Conservation (phyloP, 2,113 vertebrate genomes). For the Bufo gargarizans region DNA sequence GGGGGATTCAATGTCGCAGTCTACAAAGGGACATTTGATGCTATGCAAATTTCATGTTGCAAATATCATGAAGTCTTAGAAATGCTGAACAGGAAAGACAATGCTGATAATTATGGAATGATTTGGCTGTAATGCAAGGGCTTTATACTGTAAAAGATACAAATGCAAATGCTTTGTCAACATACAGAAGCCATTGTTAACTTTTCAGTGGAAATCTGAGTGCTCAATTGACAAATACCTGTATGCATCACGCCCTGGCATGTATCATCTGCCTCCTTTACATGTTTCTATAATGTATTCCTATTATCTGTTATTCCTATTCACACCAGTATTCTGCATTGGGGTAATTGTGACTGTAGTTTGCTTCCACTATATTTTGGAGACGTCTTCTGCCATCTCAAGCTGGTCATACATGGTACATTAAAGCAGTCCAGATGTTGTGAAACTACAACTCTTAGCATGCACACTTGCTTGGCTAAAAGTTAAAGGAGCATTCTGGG, state of each 20-base stretch:
- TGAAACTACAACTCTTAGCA: too few species aligned
- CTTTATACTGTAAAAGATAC: background rate
- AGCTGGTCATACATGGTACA: too few species aligned
- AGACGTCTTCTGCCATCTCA: too few species aligned
- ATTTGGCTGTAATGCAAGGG: background rate
- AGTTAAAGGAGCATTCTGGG: too few species aligned
- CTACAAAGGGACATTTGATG: background rate
- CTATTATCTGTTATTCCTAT: background rate
- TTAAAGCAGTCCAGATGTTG: too few species aligned
- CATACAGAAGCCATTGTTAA: constrained; percentile 8
- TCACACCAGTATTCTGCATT: too few species aligned
- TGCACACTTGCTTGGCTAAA: too few species aligned
- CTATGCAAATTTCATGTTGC: constrained; percentile 30
- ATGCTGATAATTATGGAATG: background rate
- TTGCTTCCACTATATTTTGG: too few species aligned
- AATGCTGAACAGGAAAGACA: constrained; percentile 10
- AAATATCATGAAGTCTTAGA: constrained; percentile 9
- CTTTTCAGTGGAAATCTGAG: background rate
- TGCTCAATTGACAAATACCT: background rate
- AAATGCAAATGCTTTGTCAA: constrained; percentile 12
- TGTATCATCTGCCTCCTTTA: background rate
- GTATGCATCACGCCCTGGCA: background rate
- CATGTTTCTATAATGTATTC: background rate
- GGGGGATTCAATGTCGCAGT: background rate
- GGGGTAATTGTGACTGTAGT: too few species aligned